phyloP scores from a whole-genome alignment of 2,797 vertebrate genomes.

The Spinus olivaceus region DNA sequence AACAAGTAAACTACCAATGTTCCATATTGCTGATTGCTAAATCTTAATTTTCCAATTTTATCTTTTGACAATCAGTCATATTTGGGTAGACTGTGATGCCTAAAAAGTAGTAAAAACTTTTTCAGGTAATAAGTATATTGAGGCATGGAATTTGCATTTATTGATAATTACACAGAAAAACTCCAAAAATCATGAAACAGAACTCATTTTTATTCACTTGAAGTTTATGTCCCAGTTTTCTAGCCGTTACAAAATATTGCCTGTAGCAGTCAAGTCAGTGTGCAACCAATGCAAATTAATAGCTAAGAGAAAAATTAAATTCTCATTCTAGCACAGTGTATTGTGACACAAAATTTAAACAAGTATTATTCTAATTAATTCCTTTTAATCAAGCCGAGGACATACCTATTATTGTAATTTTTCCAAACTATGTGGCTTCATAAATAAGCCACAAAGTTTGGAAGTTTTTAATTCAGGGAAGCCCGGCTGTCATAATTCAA shows the following conservation, averaged over 20 bases:
- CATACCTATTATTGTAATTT: neutral
- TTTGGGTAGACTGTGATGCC: neutral
- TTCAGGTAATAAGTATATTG: neutral
- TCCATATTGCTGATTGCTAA: neutral
- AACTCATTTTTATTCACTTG: neutral
- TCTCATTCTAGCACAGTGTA: neutral
- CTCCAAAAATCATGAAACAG: neutral
- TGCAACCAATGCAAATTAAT: neutral
- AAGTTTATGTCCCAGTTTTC: neutral
- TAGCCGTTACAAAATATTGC: neutral
- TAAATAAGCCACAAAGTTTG: neutral
- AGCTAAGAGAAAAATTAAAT: neutral
- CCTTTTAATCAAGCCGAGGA: neutral
- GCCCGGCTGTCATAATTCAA: neutral
- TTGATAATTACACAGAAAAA: neutral
- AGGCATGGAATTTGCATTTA: neutral
- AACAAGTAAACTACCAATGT: neutral
- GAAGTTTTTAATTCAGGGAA: neutral
- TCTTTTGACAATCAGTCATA: neutral
- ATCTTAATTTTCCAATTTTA: neutral
- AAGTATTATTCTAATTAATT: neutral
- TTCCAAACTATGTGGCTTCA: neutral
- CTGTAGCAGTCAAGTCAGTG: neutral
- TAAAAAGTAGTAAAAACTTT: neutral
- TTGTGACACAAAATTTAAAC: neutral